Evolutionary conservation across 2,113 vertebrate genomes (phyloP).

Genomic region (Sarotherodon lohbergeri): DNA sequence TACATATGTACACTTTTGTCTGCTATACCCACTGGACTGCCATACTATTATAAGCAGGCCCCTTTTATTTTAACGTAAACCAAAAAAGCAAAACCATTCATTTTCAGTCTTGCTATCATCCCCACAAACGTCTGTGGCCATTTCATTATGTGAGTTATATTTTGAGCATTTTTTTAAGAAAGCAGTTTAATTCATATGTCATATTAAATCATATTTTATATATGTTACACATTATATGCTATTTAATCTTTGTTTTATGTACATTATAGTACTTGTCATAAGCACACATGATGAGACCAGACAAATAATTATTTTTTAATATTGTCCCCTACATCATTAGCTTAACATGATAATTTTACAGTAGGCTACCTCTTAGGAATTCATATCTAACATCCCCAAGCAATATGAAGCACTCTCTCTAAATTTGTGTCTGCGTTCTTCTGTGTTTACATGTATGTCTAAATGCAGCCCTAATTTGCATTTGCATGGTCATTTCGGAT

Average conservation of each 20-base stretch:
- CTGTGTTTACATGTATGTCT: conserved; percentile 23
- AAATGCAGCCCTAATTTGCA: conserved; percentile 57
- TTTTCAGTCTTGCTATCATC: not conserved
- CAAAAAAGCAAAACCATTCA: not conserved
- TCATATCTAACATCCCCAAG: conserved; percentile 40
- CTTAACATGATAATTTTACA: conserved; percentile 26
- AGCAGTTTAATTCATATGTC: not conserved
- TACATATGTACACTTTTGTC: not conserved
- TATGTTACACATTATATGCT: not conserved
- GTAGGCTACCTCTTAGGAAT: conserved; percentile 23
- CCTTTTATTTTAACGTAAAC: not conserved
- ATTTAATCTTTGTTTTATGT: not conserved
- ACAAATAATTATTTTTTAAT: not conserved
- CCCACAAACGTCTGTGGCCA: not conserved
- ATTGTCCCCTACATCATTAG: conserved; percentile 1
- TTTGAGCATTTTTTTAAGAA: not conserved
- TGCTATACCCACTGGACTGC: not conserved
- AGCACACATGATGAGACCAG: not conserved
- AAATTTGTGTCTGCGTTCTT: not conserved
- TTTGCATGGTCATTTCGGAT: conserved; percentile 65
- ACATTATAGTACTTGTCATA: not conserved
- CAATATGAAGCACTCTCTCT: conserved; percentile 7
- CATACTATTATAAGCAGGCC: not conserved
- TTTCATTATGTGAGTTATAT: not conserved
- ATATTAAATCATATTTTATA: not conserved